Evolutionary conservation across 2,797 vertebrate species (phyloP), one percentile per base, ranked within the genome.

Genomic region (Erpetoichthys calabaricus): DNA sequence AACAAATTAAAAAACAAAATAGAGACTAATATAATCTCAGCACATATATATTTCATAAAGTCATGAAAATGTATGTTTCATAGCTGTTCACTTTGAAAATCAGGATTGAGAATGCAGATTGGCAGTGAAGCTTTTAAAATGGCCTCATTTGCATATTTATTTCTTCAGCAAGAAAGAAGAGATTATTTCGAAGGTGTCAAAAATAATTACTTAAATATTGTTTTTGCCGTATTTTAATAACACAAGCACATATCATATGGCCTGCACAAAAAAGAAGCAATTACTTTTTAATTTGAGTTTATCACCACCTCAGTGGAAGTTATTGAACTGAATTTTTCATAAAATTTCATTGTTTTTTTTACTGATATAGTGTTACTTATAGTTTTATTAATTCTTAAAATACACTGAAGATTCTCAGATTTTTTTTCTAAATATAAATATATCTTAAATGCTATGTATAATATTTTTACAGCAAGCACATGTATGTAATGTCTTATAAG

Each of bases 81-180:
- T 78, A 71, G 69, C 77, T 78, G 76, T 76, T 80, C 71, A 72
- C 68, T 75, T 72, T 75, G 65, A 25, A 76, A 65, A 69, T 80
- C 78, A 67, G 63, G 62, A 80, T 77, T 73, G 74, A 70, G 80
- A 80, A 79, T 81, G 79, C 67, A 78, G 72, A 84, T 82, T 81
- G 80, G 69, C 68, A 51, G 53, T 75, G 73, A 80, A 73, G 63
- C 75, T 79, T 79, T 78, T 78, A 82, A 80, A 80, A 72, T 71
- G 73, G 73, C 62, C 75, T 66, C 70, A 62, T 76, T 74, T 77
- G 72, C 70, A 64, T 71, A 72, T 66, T 69, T 74, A 67, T 69
- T 78, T 61, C 64, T 73, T 65, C 63, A 68, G 65, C 68, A 67
- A 51, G 25, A 60, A 68, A 68, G 67, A 73, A 61, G 72, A 71